Percentiles rank a stretch among this genome's conserved stretches.
Evolutionary conservation across 2,113 vertebrate genomes (phyloP).

Genomic region (Callaeas wilsoni): DNA sequence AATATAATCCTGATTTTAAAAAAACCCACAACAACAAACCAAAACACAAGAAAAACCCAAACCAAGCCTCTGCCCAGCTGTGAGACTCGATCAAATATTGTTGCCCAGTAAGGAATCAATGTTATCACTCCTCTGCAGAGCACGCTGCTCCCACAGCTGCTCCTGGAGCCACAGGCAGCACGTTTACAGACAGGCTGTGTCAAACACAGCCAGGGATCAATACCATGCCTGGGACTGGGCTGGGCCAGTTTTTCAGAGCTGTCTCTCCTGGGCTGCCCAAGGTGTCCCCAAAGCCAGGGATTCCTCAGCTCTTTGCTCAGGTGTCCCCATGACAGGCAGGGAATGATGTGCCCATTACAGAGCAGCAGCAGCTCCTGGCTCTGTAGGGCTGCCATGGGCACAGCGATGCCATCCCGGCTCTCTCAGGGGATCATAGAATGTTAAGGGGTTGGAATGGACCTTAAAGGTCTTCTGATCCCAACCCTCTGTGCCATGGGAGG

Average conservation of each 20-base stretch:
- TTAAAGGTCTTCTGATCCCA: not conserved
- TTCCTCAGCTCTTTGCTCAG: not conserved
- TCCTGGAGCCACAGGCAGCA: not conserved
- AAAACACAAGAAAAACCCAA: not conserved
- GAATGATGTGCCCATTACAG: not conserved
- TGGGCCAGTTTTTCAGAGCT: not conserved
- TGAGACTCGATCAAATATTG: not conserved
- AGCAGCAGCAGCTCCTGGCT: not conserved
- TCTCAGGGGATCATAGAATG: not conserved
- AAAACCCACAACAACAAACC: not conserved
- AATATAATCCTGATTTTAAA: not conserved
- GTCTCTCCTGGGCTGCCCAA: not conserved
- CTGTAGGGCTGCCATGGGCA: not conserved
- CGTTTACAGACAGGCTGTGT: not conserved
- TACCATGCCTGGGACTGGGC: not conserved
- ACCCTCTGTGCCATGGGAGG: not conserved
- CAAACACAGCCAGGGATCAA: not conserved
- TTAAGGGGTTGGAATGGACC: not conserved
- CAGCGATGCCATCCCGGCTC: fast-evolving
- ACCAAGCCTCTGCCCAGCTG: not conserved
- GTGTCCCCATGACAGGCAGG: not conserved
- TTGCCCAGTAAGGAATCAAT: not conserved
- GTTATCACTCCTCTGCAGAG: not conserved
- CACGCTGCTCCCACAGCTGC: not conserved
- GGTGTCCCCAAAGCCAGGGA: not conserved